Evolutionary conservation across 2,888 invertebrate species (phyloP).

Genomic region (Oscheius sp.): DNA sequence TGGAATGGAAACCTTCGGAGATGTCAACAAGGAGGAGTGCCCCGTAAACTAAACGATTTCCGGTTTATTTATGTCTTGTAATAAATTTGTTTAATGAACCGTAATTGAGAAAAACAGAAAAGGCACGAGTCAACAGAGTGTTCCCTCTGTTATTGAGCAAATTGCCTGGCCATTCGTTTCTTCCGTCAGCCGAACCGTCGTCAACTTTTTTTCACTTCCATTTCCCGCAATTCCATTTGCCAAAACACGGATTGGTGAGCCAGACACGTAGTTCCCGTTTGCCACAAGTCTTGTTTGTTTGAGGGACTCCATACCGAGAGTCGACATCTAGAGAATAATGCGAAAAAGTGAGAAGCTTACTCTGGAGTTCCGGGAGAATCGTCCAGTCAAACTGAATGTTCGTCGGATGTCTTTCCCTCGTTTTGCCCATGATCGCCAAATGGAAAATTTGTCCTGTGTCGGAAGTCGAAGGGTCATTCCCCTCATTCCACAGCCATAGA

Average conservation of each 20-base stretch:
- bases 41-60: conserved; percentile 58
- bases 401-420: conserved; percentile 38
- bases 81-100: neutral
- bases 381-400: conserved; percentile 30
- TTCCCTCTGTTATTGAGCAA: conserved; percentile 18
- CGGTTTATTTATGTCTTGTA: too few species aligned
- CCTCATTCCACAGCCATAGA: conserved; percentile 62
- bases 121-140: conserved; percentile 14
- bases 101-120: too few species aligned
- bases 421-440: conserved; percentile 51
- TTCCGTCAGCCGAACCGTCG: conserved; percentile 8
- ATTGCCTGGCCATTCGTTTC: conserved; percentile 12
- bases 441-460: conserved; percentile 56
- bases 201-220: conserved; percentile 12
- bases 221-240: too few species aligned
- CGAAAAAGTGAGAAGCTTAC: neutral
- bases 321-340: conserved; percentile 16
- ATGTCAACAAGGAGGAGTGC: conserved; percentile 57
- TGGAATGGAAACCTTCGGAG: conserved; percentile 56
- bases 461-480: conserved; percentile 55
- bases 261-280: conserved; percentile 35
- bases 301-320: conserved; percentile 32
- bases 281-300: conserved; percentile 44
- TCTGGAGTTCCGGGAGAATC: conserved; percentile 3
- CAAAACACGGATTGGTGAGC: conserved; percentile 42